These are phyloP conservation scores for Pegea sp. DNA, from an alignment of 23 tunicate species.

Conservation along the genomic window DNA sequence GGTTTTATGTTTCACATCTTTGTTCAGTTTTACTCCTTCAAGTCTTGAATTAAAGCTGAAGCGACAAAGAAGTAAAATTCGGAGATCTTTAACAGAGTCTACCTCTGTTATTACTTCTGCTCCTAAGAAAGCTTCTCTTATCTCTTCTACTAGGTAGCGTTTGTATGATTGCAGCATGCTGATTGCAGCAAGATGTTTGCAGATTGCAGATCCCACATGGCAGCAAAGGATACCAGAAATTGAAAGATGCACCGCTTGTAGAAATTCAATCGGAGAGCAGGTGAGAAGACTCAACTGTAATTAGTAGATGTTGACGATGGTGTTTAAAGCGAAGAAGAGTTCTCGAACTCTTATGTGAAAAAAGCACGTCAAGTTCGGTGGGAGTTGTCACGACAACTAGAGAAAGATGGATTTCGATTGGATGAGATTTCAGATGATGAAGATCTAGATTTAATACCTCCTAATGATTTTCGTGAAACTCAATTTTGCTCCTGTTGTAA, in stretches of 20 bases:
- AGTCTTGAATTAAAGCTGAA: constrained; percentile 20
- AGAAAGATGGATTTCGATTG: constrained; percentile 68
- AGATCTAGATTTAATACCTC: constrained; percentile 77
- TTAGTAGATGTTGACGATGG: background rate
- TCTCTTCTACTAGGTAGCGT: background rate
- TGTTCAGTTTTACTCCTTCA: constrained; percentile 28
- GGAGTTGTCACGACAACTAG: constrained; percentile 56
- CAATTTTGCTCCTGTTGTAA: constrained; percentile 53
- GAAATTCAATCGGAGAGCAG: constrained; percentile 60
- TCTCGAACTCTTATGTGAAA: too few relatives aligned
- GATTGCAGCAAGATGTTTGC: too few relatives aligned
- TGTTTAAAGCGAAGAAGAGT: background rate
- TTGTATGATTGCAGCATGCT: background rate
- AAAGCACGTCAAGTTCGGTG: constrained; percentile 48
- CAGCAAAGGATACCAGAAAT: constrained; percentile 32
- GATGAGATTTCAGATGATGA: constrained; percentile 85
- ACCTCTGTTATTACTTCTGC: background rate
- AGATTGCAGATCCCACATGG: constrained; percentile 48
- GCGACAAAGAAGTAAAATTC: constrained; percentile 18
- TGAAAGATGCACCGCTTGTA: constrained; percentile 54
- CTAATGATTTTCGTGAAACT: constrained; percentile 50
- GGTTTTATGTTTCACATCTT: too few relatives aligned
- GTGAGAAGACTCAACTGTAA: background rate
- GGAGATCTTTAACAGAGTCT: constrained; percentile 3
- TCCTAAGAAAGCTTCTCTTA: background rate